phyloP scores from a whole-genome alignment of 2,888 invertebrate genomes.

The Aphodius granarius region DNA sequence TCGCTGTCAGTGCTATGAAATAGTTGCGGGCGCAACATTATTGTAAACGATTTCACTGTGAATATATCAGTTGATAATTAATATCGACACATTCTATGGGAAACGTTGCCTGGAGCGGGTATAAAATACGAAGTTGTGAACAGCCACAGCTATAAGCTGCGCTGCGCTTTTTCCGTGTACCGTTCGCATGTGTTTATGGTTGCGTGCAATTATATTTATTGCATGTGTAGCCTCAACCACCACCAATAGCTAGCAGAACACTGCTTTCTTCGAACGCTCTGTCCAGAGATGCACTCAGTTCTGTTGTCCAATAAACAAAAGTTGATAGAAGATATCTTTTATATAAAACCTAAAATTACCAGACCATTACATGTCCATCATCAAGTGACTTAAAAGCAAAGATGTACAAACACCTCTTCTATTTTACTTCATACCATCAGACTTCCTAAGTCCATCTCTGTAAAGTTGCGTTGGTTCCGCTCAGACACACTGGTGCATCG shows the following conservation, averaged over 20 bases:
- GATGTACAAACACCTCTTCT: too few species aligned
- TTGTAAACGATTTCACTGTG: neutral
- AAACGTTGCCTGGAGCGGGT: neutral
- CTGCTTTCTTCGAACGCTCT: neutral
- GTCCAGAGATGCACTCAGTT: neutral
- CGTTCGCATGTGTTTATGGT: constrained; percentile 30
- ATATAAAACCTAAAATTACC: too few species aligned
- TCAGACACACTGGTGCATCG: neutral
- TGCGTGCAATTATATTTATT: constrained; percentile 26
- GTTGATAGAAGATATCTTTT: too few species aligned
- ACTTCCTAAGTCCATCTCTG: neutral
- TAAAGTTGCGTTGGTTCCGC: neutral
- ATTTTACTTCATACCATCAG: neutral
- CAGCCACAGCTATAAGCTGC: constrained; percentile 29
- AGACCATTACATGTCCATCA: too few species aligned
- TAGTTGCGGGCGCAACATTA: neutral
- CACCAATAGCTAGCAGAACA: neutral
- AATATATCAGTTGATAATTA: neutral
- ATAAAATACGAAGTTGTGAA: constrained; percentile 27
- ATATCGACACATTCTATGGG: constrained; percentile 9
- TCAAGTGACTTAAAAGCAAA: too few species aligned
- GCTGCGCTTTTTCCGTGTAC: constrained; percentile 27
- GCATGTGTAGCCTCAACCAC: constrained; percentile 13
- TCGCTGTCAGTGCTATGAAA: neutral
- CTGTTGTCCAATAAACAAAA: neutral